A percentile compares a stretch with the other conserved stretches of the same genome.
These are phyloP conservation scores for Salpingus planirostris DNA, from an alignment of 2,888 invertebrate species.

Conservation along the genomic window DNA sequence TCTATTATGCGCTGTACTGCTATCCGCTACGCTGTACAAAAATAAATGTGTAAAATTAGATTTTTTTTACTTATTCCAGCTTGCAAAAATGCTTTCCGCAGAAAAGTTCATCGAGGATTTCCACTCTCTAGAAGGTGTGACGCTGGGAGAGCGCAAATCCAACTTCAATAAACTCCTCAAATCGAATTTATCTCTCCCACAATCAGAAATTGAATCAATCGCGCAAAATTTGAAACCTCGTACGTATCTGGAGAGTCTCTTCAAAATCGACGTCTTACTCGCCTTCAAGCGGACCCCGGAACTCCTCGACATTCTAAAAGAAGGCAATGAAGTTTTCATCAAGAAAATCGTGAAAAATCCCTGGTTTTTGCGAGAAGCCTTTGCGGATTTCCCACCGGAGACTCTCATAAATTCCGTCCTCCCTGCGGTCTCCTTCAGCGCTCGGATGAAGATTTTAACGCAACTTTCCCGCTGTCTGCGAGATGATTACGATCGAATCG, in stretches of 20 bases:
- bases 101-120: background rate
- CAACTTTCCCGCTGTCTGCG: too few relatives aligned
- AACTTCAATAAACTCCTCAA: background rate
- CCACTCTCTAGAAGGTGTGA: background rate
- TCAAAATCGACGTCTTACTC: background rate
- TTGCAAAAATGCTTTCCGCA: too few relatives aligned
- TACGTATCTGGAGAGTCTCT: background rate
- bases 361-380: background rate
- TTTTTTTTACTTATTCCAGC: too few relatives aligned
- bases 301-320: background rate
- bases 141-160: background rate
- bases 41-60: too few relatives aligned
- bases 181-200: background rate
- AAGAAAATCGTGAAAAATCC: background rate
- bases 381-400: background rate
- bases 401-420: background rate
- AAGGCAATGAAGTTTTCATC: conserved; percentile 1
- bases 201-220: too few relatives aligned
- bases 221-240: too few relatives aligned
- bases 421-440: background rate
- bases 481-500: too few relatives aligned
- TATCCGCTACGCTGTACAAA: too few relatives aligned
- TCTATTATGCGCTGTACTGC: too few relatives aligned
- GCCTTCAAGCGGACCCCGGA: background rate
- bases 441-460: background rate